phyloP scores from a whole-genome alignment of 2,113 vertebrate species.

The Eulemur macaco region DNA sequence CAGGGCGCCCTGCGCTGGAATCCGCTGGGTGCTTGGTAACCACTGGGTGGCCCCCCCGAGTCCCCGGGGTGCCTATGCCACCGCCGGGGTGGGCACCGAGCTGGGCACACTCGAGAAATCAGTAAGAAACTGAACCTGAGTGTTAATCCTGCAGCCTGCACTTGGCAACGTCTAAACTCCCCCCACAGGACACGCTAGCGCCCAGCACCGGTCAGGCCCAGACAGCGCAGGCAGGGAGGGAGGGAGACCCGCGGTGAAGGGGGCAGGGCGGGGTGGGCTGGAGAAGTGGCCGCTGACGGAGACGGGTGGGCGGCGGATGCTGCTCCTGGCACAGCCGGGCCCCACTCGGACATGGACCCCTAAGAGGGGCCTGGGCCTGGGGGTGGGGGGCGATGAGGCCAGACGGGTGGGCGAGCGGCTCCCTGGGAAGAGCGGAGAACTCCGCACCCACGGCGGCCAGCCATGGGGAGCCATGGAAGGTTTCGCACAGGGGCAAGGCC shows the following conservation, averaged over 20 bases:
- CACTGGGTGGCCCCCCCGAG: not conserved
- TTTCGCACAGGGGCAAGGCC: not conserved
- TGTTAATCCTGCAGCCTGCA: not conserved
- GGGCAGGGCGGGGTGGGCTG: not conserved
- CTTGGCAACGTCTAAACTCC: not conserved
- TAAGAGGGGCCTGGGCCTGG: rapidly evolving
- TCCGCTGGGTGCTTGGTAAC: not conserved
- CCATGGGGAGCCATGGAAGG: not conserved
- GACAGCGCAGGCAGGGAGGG: rapidly evolving
- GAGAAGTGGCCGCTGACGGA: not conserved
- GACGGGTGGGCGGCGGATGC: not conserved
- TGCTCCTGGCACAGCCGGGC: not conserved
- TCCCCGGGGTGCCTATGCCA: not conserved
- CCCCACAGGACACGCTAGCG: rapidly evolving
- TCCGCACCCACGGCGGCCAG: rapidly evolving
- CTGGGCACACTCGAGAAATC: not conserved
- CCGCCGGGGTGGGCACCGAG: rapidly evolving
- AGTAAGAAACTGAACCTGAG: no score
- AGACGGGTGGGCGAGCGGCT: not conserved
- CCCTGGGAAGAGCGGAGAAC: not conserved
- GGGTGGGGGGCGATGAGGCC: not conserved
- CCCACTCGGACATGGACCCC: no score
- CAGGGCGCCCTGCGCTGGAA: rapidly evolving
- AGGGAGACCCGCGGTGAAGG: rapidly evolving
- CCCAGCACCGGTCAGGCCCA: not conserved